phyloP scores from a whole-genome alignment of 2,888 invertebrate species.

The Odontocerum albicorne region DNA sequence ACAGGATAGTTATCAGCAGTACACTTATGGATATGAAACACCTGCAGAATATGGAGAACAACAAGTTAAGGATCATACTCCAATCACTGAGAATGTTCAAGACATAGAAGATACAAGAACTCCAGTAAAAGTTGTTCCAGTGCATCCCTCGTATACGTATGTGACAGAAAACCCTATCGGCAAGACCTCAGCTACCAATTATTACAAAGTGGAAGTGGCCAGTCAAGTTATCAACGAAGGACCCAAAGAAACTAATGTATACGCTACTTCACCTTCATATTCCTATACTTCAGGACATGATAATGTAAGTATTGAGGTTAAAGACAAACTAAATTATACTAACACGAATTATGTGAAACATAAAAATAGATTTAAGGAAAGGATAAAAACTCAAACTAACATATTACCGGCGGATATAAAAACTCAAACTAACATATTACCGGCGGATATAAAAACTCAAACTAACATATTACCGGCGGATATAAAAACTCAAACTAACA shows the following conservation, averaged over 20 bases:
- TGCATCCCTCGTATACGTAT: conserved; percentile 37
- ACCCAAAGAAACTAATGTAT: conserved; percentile 1
- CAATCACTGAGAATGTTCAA: conserved; percentile 51
- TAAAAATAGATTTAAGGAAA: conserved; percentile 10
- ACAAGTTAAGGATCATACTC: conserved; percentile 46
- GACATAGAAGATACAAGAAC: conserved; percentile 49
- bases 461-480: no score
- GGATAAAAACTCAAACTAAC: background rate
- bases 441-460: no score
- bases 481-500: no score
- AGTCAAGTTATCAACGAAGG: conserved; percentile 42
- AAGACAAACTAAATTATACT: conserved; percentile 12
- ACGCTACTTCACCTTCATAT: conserved; percentile 1
- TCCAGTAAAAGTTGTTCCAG: conserved; percentile 39
- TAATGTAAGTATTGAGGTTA: conserved; percentile 32
- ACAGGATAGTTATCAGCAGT: conserved; percentile 1
- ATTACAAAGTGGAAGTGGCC: conserved; percentile 47
- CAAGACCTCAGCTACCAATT: conserved; percentile 44
- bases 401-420: background rate
- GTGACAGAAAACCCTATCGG: conserved; percentile 39
- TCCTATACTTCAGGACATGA: conserved; percentile 21
- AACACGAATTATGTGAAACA: background rate
- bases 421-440: no score
- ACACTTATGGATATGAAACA: background rate
- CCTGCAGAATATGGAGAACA: conserved; percentile 32